Percentiles rank a stretch among this genome's conserved stretches.
Conservation (phyloP, 37 sponge, comb jelly and placozoan genomes). For the Ianthella basta region DNA sequence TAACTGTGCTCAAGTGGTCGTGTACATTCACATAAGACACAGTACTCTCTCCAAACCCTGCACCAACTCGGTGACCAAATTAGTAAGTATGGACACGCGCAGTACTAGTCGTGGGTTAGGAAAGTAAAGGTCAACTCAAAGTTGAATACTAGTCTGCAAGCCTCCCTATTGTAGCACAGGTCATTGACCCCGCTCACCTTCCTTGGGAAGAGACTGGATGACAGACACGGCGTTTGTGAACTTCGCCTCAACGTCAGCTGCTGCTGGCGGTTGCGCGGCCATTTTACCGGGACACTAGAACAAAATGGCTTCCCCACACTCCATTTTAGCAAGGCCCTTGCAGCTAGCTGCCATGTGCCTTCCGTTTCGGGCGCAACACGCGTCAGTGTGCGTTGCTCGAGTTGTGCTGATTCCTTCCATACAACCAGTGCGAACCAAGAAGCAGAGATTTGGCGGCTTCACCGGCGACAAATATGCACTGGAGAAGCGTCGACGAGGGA, state of each 20-base stretch:
- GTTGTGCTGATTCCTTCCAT: background rate
- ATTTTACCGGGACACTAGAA: background rate
- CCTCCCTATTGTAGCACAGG: too few species aligned
- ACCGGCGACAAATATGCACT: background rate
- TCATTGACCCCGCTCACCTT: conserved; percentile 36
- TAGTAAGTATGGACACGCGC: too few species aligned
- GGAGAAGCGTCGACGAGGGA: too few species aligned
- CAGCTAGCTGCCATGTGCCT: too few species aligned
- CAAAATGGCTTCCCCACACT: conserved; percentile 17
- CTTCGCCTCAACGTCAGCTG: conserved; percentile 37
- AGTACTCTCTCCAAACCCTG: too few species aligned
- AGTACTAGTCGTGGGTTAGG: too few species aligned
- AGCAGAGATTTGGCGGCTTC: conserved; percentile 7
- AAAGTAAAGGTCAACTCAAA: too few species aligned
- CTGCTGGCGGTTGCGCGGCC: background rate
- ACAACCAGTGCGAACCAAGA: conserved; percentile 5
- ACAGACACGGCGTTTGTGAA: conserved; percentile 63
- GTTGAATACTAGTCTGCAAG: too few species aligned
- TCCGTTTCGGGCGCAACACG: too few species aligned
- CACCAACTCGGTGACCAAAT: too few species aligned
- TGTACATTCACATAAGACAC: too few species aligned
- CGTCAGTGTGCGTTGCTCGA: background rate
- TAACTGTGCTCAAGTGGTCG: too few species aligned
- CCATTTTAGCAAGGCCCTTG: background rate
- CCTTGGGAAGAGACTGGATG: conserved; percentile 67